Conservation (phyloP, 2,888 invertebrate genomes). For the Scaeva pyrastri region DNA sequence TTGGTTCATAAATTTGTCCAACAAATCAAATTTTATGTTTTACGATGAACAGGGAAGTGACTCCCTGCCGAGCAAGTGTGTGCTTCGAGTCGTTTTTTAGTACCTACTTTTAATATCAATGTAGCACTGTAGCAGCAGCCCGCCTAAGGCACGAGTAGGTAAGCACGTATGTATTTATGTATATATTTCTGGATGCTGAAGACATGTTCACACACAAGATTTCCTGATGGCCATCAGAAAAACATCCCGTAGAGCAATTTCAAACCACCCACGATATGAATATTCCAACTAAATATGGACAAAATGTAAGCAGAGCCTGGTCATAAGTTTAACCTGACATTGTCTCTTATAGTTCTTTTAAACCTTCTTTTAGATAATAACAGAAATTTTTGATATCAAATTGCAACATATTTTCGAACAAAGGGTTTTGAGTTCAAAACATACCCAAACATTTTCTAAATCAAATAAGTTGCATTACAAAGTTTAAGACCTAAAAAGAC, state of each 20-base stretch:
- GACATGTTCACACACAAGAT: slow-evolving; percentile 28
- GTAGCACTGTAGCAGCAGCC: slow-evolving; percentile 9
- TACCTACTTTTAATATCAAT: slow-evolving; percentile 43
- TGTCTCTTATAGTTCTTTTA: too few relatives aligned
- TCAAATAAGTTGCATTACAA: too few relatives aligned
- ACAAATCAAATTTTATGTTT: slow-evolving; percentile 73
- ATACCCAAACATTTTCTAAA: too few relatives aligned
- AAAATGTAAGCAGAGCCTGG: background rate
- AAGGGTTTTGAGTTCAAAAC: too few relatives aligned
- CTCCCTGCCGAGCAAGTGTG: slow-evolving; percentile 67
- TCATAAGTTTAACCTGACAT: too few relatives aligned
- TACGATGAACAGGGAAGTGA: slow-evolving; percentile 62
- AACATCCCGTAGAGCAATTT: slow-evolving; percentile 41
- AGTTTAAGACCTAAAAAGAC: too few relatives aligned
- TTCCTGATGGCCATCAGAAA: slow-evolving; percentile 38
- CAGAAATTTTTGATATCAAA: too few relatives aligned
- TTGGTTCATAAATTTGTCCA: slow-evolving; percentile 67
- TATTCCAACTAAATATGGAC: background rate
- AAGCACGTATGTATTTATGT: too few relatives aligned
- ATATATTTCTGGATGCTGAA: slow-evolving; percentile 12
- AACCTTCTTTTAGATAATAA: too few relatives aligned
- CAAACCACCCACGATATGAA: slow-evolving; percentile 46
- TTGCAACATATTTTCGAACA: too few relatives aligned
- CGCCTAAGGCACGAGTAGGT: slow-evolving; percentile 11
- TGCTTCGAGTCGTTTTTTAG: slow-evolving; percentile 47